Conservation (phyloP, 2,113 vertebrate genomes). For the Microtus pennsylvanicus region DNA sequence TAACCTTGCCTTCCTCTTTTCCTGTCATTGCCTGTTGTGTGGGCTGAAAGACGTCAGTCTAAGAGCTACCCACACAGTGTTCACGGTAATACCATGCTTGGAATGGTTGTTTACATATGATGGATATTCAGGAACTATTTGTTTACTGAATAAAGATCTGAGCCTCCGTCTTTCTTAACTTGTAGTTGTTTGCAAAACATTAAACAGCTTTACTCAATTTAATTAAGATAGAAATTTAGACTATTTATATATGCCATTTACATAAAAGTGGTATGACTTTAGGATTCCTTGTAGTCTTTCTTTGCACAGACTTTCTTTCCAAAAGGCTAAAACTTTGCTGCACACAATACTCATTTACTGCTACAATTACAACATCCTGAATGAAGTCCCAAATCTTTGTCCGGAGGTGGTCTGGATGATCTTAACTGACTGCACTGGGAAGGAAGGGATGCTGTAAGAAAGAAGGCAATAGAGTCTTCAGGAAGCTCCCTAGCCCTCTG, state of each 20-base stretch:
- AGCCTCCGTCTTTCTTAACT: not conserved
- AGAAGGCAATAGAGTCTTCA: not conserved
- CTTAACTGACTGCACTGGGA: not conserved
- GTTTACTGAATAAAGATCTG: not conserved
- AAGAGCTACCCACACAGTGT: not conserved
- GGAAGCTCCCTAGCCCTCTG: not conserved
- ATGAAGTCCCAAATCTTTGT: constrained; percentile 28
- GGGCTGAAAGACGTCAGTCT: not conserved
- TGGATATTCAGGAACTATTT: not conserved
- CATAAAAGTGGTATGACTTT: not conserved
- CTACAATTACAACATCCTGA: not conserved
- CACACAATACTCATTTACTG: not conserved
- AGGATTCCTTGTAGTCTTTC: not conserved
- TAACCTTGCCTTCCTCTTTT: not conserved
- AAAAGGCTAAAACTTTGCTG: not conserved
- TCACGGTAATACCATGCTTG: not conserved
- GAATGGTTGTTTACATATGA: not conserved
- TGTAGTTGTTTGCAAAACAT: not conserved
- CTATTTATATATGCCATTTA: not conserved
- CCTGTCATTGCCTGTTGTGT: not conserved
- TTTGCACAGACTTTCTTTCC: constrained; percentile 8
- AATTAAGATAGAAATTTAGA: not conserved
- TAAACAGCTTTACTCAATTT: not conserved
- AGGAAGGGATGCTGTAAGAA: not conserved
- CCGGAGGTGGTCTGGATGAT: not conserved